phyloP scores from a whole-genome alignment of 2,797 vertebrate genomes.

The Poecilia gillii region DNA sequence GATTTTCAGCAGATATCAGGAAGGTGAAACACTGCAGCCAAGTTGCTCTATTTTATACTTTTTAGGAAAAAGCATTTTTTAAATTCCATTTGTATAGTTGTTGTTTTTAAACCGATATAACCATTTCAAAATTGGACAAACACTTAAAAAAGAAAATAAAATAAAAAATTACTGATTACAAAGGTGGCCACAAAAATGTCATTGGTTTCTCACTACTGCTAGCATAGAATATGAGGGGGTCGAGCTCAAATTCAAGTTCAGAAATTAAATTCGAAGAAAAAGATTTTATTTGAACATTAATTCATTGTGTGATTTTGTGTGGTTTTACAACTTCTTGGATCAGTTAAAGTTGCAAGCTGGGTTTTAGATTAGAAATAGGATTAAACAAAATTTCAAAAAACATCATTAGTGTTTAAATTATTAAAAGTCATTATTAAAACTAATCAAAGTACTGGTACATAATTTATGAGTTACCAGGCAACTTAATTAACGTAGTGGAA shows the following conservation, averaged over 20 bases:
- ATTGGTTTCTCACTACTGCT: neutral
- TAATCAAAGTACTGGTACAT: neutral
- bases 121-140: neutral
- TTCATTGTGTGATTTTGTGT: neutral
- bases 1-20: neutral
- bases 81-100: neutral
- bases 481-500: conserved; percentile 15
- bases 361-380: neutral
- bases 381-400: neutral
- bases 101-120: neutral
- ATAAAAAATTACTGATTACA: neutral
- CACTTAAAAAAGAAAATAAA: neutral
- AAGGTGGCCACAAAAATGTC: neutral
- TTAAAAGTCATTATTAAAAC: too few species aligned
- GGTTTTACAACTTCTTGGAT: neutral
- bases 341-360: neutral
- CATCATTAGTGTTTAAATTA: too few species aligned
- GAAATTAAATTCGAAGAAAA: neutral
- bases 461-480: neutral
- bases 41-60: neutral
- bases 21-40: neutral
- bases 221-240: neutral
- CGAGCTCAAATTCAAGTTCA: neutral
- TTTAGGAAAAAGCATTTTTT: neutral
- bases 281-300: neutral